phyloP scores from a whole-genome alignment of 2,888 invertebrate genomes.

The Mycalesis mineus region DNA sequence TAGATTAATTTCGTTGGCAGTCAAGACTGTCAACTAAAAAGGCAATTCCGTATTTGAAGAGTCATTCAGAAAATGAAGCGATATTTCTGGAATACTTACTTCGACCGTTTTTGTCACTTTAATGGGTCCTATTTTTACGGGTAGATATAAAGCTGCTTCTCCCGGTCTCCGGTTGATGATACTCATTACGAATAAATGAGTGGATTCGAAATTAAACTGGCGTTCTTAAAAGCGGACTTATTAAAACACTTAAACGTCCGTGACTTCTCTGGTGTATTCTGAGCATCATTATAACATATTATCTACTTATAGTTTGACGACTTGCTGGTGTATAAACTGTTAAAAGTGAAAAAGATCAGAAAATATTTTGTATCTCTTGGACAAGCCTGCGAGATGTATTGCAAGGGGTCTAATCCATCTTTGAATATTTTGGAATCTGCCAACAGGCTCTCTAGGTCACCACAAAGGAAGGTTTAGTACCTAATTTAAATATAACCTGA shows the following conservation, averaged over 20 bases:
- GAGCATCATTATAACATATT: too few species aligned
- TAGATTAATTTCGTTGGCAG: neutral
- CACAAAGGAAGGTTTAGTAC: too few species aligned
- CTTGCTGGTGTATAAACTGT: too few species aligned
- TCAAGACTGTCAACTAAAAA: neutral
- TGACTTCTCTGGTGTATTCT: neutral
- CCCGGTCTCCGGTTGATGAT: conserved; percentile 5
- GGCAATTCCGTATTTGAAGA: conserved; percentile 8
- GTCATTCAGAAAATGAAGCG: conserved; percentile 9
- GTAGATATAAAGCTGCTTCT: conserved; percentile 4
- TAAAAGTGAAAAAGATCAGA: too few species aligned
- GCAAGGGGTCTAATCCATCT: too few species aligned
- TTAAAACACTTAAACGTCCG: neutral
- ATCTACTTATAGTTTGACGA: too few species aligned
- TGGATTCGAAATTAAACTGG: neutral
- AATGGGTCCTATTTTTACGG: conserved; percentile 4
- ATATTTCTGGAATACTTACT: neutral
- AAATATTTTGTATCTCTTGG: too few species aligned
- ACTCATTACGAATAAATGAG: neutral
- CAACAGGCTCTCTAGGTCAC: too few species aligned
- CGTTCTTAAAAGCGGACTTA: neutral
- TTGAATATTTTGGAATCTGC: too few species aligned
- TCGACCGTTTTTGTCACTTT: conserved; percentile 1
- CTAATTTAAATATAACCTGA: too few species aligned
- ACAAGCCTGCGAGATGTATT: too few species aligned